These are phyloP conservation scores for Empidonax alnorum DNA, from an alignment of 2,113 vertebrate species.

Conservation along the genomic window DNA sequence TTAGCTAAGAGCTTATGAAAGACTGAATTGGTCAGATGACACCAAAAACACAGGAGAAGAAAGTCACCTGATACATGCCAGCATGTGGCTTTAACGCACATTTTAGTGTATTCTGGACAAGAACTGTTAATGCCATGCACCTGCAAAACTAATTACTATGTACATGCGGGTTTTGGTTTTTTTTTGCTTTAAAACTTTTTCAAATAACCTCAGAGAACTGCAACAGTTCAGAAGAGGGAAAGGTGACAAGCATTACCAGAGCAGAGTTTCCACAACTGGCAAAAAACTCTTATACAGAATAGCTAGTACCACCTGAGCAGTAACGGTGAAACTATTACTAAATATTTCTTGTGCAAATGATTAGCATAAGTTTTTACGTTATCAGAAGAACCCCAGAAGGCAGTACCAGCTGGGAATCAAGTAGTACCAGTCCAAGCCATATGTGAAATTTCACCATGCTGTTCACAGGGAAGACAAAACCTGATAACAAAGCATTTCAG, in stretches of 20 bases:
- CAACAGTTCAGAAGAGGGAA: not conserved
- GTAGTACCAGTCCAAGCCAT: not conserved
- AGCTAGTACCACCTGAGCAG: not conserved
- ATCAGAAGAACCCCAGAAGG: not conserved
- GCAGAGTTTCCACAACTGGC: not conserved
- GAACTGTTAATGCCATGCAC: not conserved
- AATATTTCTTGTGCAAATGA: not conserved
- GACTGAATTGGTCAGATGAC: not conserved
- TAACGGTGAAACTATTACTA: not conserved
- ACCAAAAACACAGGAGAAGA: not conserved
- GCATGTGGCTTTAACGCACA: not conserved
- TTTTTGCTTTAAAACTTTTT: not conserved
- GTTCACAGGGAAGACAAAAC: not conserved
- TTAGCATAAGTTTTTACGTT: not conserved
- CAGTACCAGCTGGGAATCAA: not conserved
- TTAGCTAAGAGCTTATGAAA: not conserved
- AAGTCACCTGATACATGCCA: not conserved
- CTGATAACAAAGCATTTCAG: not conserved
- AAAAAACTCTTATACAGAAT: accelerated
- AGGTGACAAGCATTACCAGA: not conserved
- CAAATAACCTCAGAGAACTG: not conserved
- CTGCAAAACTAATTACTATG: not conserved
- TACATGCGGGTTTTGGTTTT: too few species aligned
- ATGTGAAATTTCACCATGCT: not conserved
- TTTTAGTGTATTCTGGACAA: not conserved